Evolutionary conservation across 2,797 vertebrate genomes (phyloP).

Genomic region (Australoheros facetus): DNA sequence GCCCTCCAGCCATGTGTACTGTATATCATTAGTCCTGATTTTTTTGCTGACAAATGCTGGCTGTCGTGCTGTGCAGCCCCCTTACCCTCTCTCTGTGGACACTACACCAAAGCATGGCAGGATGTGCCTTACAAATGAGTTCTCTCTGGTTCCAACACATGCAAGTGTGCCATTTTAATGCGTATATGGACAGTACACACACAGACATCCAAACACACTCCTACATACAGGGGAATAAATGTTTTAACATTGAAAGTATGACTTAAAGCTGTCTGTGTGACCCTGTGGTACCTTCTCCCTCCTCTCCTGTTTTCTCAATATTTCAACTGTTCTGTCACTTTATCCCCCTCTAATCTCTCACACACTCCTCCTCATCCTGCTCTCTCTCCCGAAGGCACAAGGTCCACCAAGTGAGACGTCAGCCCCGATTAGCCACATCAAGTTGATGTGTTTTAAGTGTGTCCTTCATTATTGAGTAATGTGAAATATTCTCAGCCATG

Average conservation of each 20-base stretch:
- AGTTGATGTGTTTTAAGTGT: conserved; percentile 59
- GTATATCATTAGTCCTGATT: conserved; percentile 81
- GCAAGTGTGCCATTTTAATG: conserved; percentile 50
- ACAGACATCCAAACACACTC: background rate
- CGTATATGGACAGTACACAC: background rate
- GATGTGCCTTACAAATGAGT: conserved; percentile 83
- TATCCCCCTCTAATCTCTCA: conserved; percentile 39
- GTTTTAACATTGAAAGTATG: conserved; percentile 57
- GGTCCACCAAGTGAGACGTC: conserved; percentile 59
- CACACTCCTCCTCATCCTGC: conserved; percentile 23
- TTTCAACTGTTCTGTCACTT: conserved; percentile 59
- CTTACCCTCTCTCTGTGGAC: conserved; percentile 60
- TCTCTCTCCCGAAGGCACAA: conserved; percentile 31
- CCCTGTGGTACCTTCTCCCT: conserved; percentile 23
- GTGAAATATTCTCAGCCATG: conserved; percentile 55
- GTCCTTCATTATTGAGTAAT: conserved; percentile 65
- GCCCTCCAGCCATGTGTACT: conserved; percentile 69
- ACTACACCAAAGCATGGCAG: conserved; percentile 50
- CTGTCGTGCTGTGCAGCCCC: conserved; percentile 64
- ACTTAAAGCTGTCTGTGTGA: conserved; percentile 65
- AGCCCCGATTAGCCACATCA: conserved; percentile 55
- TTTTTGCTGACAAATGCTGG: conserved; percentile 80
- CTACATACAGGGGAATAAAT: conserved; percentile 12
- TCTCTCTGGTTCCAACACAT: conserved; percentile 54
- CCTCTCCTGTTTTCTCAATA: conserved; percentile 43